These are phyloP conservation scores for Parus major DNA, from an alignment of 2,113 vertebrate genomes.

Conservation along the genomic window DNA sequence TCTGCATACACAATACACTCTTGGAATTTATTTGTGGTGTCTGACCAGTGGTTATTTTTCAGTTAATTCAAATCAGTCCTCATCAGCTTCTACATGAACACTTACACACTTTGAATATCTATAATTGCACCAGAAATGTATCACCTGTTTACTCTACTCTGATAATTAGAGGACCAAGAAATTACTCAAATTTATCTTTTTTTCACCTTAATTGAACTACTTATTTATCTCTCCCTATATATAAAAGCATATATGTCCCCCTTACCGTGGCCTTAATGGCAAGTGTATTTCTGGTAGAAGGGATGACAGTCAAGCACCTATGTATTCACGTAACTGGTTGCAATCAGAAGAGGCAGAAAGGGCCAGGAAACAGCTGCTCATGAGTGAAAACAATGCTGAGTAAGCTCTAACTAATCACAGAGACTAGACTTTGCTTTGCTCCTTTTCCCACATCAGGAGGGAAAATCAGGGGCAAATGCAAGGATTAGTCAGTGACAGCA, in stretches of 20 bases:
- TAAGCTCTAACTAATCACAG: background rate
- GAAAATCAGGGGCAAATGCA: background rate
- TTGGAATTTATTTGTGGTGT: background rate
- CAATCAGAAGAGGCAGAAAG: background rate
- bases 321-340: background rate
- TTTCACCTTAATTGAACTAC: no score
- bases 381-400: background rate
- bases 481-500: background rate
- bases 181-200: background rate
- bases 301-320: background rate
- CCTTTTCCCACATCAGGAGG: no score
- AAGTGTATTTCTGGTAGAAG: background rate
- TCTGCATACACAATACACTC: background rate
- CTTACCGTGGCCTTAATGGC: accelerated
- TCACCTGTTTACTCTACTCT: background rate
- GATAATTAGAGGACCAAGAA: background rate
- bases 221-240: no score
- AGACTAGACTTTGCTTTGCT: background rate
- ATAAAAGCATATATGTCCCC: background rate
- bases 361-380: background rate
- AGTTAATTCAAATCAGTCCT: background rate
- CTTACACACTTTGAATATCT: background rate
- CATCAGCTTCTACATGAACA: background rate
- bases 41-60: background rate
- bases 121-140: background rate